phyloP scores from a whole-genome alignment of 2,797 vertebrate species.

The Silurus lanzhouensis region DNA sequence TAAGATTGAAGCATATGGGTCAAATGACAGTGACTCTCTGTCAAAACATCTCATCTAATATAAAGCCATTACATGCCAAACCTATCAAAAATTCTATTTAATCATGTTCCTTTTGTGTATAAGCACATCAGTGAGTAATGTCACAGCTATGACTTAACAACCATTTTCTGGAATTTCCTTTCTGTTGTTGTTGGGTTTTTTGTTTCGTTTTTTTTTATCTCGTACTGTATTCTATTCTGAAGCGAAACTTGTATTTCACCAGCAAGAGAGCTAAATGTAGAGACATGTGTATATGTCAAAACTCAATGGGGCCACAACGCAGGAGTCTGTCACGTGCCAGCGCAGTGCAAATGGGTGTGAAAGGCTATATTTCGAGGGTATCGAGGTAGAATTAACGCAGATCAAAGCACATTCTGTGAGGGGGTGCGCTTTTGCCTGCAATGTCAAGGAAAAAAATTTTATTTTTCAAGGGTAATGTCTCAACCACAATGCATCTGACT shows the following conservation, averaged over 20 bases:
- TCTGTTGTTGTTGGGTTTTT: too few relatives aligned
- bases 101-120: slow-evolving; percentile 11
- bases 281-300: slow-evolving; percentile 11
- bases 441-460: slow-evolving; percentile 67
- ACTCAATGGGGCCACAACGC: slow-evolving; percentile 1
- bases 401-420: slow-evolving; percentile 26
- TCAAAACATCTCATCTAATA: slow-evolving; percentile 8
- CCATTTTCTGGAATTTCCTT: slow-evolving; percentile 11
- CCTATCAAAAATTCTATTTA: neutral
- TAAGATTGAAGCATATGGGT: slow-evolving; percentile 26
- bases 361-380: slow-evolving; percentile 41
- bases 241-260: slow-evolving; percentile 24
- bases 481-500: slow-evolving; percentile 84
- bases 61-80: slow-evolving; percentile 3
- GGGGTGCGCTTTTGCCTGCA: slow-evolving; percentile 51
- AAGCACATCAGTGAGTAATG: slow-evolving; percentile 16
- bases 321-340: slow-evolving; percentile 24
- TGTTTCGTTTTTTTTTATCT: slow-evolving; percentile 12
- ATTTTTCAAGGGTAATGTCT: slow-evolving; percentile 72
- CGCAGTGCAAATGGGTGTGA: slow-evolving; percentile 22
- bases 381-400: slow-evolving; percentile 40
- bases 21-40: slow-evolving; percentile 1
- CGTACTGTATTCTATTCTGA: slow-evolving; percentile 40
- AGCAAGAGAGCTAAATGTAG: slow-evolving; percentile 29
- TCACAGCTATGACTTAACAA: slow-evolving; percentile 3